phyloP scores from a whole-genome alignment of 2,888 invertebrate genomes.

The Rhingia campestris region DNA sequence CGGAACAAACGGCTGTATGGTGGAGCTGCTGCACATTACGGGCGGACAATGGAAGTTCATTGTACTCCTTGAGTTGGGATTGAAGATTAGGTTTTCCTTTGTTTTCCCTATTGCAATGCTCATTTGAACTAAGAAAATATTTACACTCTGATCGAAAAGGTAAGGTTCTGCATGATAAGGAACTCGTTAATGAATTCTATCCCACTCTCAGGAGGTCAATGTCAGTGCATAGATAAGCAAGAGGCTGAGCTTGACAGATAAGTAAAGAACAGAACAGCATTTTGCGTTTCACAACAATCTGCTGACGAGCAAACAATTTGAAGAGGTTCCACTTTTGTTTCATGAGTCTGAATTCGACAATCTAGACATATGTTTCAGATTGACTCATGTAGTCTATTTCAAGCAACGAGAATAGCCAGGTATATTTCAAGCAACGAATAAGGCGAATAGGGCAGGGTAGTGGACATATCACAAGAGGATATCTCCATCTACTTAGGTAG shows the following conservation, averaged over 20 bases:
- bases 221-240: neutral
- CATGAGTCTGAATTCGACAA: too few relatives aligned
- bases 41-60: constrained; percentile 36
- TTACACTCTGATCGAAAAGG: neutral
- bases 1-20: neutral
- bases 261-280: neutral
- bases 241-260: neutral
- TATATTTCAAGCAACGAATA: too few relatives aligned
- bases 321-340: too few relatives aligned
- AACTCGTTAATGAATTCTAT: neutral
- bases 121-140: constrained; percentile 1
- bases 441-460: too few relatives aligned
- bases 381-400: too few relatives aligned
- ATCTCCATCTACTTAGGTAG: too few relatives aligned
- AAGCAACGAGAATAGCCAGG: too few relatives aligned
- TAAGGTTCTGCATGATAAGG: neutral
- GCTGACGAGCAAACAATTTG: too few relatives aligned
- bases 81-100: neutral
- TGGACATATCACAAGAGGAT: too few relatives aligned
- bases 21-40: constrained; percentile 19
- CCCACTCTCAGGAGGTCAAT: neutral
- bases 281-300: too few relatives aligned
- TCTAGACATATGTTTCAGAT: too few relatives aligned
- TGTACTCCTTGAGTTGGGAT: constrained; percentile 15
- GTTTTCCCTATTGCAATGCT: neutral